Conservation (phyloP, 1,140 invertebrate genomes). For the Adoxophyes honmai region DNA sequence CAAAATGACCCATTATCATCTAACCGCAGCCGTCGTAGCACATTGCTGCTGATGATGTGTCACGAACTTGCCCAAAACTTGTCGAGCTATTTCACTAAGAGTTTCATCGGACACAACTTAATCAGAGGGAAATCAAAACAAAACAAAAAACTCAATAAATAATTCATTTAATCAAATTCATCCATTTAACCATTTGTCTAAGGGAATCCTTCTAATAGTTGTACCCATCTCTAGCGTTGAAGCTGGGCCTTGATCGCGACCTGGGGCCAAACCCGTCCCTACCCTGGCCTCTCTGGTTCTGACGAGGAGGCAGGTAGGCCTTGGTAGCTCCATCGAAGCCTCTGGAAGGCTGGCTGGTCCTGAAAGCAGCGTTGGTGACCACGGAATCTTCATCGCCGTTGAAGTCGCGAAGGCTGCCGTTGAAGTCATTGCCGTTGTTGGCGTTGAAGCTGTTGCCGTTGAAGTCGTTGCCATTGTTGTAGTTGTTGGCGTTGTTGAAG, state of each 20-base stretch:
- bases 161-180: not conserved
- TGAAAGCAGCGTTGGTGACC: slow-evolving; percentile 34
- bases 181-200: slow-evolving; percentile 13
- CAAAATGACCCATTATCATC: no score
- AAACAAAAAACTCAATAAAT: slow-evolving; percentile 14
- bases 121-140: no score
- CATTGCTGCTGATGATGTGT: no score
- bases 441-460: not conserved
- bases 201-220: slow-evolving; percentile 25
- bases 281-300: not conserved
- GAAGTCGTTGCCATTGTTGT: not conserved
- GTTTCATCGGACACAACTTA: no score
- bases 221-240: slow-evolving; percentile 29
- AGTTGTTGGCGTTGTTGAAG: slow-evolving; percentile 23
- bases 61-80: no score
- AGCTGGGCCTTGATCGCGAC: slow-evolving; percentile 15
- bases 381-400: slow-evolving; percentile 35
- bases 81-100: no score
- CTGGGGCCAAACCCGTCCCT: slow-evolving; percentile 9
- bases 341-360: slow-evolving; percentile 12
- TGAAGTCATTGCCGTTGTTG: not conserved
- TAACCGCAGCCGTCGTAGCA: no score
- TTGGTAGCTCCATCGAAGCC: slow-evolving; percentile 6
- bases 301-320: slow-evolving; percentile 12
- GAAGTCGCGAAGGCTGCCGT: not conserved